Evolutionary conservation across 2,113 vertebrate genomes (phyloP).

Genomic region (Okapia johnstoni): DNA sequence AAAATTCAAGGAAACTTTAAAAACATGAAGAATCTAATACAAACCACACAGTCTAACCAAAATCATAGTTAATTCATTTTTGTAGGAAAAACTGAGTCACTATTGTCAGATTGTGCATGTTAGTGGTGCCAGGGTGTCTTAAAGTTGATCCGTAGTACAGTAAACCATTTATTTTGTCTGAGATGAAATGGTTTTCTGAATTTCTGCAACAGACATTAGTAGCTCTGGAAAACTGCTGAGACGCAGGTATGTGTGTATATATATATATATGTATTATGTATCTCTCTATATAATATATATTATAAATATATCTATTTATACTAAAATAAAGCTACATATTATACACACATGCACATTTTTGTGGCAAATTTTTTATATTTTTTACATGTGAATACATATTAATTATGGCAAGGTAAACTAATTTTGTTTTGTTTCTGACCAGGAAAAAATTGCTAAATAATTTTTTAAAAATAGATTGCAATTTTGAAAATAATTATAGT

Average conservation of each 20-base stretch:
- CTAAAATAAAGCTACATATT: background rate
- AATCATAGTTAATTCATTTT: constrained; percentile 20
- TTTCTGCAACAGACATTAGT: background rate
- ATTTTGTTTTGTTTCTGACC: background rate
- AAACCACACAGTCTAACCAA: background rate
- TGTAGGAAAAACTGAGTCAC: background rate
- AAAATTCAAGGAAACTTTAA: background rate
- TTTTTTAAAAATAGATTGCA: background rate
- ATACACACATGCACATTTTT: background rate
- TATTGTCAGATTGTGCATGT: background rate
- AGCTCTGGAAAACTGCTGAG: background rate
- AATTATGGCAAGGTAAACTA: background rate
- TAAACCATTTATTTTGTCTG: background rate
- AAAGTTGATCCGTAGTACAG: background rate
- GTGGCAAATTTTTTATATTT: background rate
- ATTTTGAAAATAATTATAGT: background rate
- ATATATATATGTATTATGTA: too few relatives aligned
- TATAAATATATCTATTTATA: background rate
- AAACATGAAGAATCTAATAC: background rate
- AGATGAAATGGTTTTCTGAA: background rate
- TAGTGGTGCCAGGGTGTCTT: background rate
- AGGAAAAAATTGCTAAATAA: background rate
- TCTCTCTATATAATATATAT: too few relatives aligned
- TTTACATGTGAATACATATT: background rate
- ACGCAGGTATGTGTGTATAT: background rate